Base-by-base conservation (phyloP, 2,113 vertebrate genomes). In the Eleginops maclovinus region DNA sequence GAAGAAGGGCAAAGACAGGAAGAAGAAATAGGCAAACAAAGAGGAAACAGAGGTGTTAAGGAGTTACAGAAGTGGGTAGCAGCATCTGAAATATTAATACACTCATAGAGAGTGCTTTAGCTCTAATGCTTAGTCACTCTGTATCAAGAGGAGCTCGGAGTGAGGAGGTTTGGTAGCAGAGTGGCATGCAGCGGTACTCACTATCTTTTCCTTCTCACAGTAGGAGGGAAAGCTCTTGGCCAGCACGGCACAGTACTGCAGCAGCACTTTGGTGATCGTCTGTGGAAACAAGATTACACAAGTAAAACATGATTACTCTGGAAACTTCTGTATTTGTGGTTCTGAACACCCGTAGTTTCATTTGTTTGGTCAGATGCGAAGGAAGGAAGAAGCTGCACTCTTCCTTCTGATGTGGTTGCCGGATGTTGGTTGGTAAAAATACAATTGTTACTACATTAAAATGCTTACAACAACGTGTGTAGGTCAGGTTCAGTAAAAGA, bases 251-350 rank as follows among this genome's bases (percentile, higher is more conserved):
- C 96, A 96, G 76, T 99, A 99, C 89, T 97, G 95, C 90, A 99
- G 95, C 79, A 99, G 94, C 82, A 99, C 98, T 82, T 96, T 99
- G 77, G 95, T 96, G 65, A 99, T 99, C 31, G 98, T 99, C 98
- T 99, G 90, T 12, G 83, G 59, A 89, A 7, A 83, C 28, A 62
- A 67, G 60, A 86, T 19, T 21, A 74, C 26, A 69, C 17, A 46
- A 0, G 6, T 24, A 19, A 12, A 17, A 53, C 47, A 17, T 31
- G 51, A 54, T 73, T 69, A 62, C 44, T 47, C 10, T 11, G 49
- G 36, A n/a, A 75, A 49, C 65, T 26, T 31, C 31, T 31, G 31
- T 4, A 36, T 36, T 36, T 5, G 5, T 36, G 31, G 55, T 3
- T 9, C 2, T 31, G 16, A 59, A 81, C 60, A 1, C 40, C 46